Conservation (phyloP, 35 echinoderm and acorn worm genomes). For the Apostichopus californicus region DNA sequence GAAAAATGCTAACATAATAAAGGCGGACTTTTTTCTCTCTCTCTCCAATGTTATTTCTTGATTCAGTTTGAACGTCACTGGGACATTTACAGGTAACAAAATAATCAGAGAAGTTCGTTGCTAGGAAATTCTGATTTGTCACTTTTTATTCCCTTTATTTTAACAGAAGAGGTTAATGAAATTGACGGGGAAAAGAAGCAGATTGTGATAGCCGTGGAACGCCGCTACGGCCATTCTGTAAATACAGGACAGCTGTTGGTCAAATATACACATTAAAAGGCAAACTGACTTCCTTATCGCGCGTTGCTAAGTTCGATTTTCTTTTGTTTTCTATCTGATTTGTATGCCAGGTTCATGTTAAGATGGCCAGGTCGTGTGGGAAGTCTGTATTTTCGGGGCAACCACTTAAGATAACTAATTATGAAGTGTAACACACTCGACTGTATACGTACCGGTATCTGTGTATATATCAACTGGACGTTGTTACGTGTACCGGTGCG, state of each 20-base stretch:
- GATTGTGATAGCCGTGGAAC: conserved; percentile 10
- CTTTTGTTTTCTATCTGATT: background rate
- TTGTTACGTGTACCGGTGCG: too few relatives aligned
- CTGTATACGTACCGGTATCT: too few relatives aligned
- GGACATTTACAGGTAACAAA: conserved; percentile 12
- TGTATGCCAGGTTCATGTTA: background rate
- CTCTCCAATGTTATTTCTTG: background rate
- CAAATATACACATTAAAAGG: conserved; percentile 36
- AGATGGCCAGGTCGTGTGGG: background rate
- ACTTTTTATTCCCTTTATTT: background rate
- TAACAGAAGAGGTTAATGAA: conserved; percentile 1
- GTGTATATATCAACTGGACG: too few relatives aligned
- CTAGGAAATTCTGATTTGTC: conserved; percentile 28
- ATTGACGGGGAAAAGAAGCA: background rate
- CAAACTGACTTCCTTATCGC: conserved; percentile 12
- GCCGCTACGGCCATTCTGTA: background rate
- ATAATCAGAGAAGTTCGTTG: conserved; percentile 15
- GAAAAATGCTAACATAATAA: background rate
- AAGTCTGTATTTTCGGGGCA: background rate
- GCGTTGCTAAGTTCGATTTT: background rate
- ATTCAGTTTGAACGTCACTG: conserved; percentile 1
- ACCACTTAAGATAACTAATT: background rate
- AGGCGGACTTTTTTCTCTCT: background rate
- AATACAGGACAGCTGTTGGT: conserved; percentile 21
- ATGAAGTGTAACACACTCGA: too few relatives aligned